These are phyloP conservation scores for Dromius quadrimaculatus DNA, from an alignment of 2,888 invertebrate species.

Conservation along the genomic window DNA sequence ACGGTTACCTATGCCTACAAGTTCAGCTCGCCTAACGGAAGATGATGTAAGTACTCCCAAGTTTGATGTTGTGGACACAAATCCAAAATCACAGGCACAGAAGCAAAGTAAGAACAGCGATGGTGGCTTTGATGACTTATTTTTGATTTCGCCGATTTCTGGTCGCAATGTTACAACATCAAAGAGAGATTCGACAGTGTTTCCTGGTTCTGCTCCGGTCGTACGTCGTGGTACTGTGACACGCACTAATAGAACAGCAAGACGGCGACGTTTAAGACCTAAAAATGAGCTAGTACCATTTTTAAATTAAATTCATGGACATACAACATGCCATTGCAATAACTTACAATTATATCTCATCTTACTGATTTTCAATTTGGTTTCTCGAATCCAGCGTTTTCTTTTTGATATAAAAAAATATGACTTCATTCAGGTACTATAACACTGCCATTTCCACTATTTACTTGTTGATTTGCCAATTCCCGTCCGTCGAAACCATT, in stretches of 20 bases:
- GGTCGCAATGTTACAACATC: constrained; percentile 37
- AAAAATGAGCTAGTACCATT: constrained; percentile 12
- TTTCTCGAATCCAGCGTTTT: too few relatives aligned
- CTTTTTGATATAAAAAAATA: too few relatives aligned
- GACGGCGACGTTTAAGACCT: constrained; percentile 48
- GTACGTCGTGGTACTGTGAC: constrained; percentile 62
- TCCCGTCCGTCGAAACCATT: too few relatives aligned
- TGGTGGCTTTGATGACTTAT: constrained; percentile 41
- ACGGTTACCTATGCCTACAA: constrained; percentile 63
- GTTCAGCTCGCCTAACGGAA: constrained; percentile 37
- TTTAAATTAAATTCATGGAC: constrained; percentile 12
- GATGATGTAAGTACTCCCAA: constrained; percentile 25
- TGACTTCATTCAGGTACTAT: too few relatives aligned
- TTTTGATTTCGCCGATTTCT: constrained; percentile 27
- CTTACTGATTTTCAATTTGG: too few relatives aligned
- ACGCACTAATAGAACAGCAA: constrained; percentile 61
- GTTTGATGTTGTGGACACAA: constrained; percentile 39
- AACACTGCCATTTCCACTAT: too few relatives aligned
- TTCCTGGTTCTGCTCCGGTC: constrained; percentile 51
- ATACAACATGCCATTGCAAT: neutral
- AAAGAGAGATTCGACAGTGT: constrained; percentile 30
- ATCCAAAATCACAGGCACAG: neutral
- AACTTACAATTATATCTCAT: neutral
- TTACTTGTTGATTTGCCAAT: too few relatives aligned
- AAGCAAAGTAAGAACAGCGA: constrained; percentile 23